These are phyloP conservation scores for Hydrochoerus hydrochaeris DNA, from an alignment of 2,113 vertebrate species.

Conservation along the genomic window DNA sequence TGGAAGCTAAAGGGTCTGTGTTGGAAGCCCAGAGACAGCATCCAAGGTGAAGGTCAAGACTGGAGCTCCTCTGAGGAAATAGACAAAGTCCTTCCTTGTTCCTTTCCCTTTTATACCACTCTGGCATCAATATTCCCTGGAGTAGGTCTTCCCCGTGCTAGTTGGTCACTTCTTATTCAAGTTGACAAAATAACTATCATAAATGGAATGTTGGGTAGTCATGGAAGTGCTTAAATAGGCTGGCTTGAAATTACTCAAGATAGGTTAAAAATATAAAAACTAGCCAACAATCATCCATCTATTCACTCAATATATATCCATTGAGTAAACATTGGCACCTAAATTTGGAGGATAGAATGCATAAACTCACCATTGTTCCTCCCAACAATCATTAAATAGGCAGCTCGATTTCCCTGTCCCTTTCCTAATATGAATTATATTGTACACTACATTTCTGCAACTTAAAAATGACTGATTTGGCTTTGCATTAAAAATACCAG, in stretches of 20 bases:
- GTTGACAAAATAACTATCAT: background rate
- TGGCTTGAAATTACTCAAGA: background rate
- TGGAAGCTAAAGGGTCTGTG: no score
- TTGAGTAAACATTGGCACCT: background rate
- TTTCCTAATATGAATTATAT: background rate
- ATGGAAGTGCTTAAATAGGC: background rate
- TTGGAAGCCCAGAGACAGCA: background rate
- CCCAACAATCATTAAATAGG: background rate
- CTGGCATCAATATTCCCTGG: background rate
- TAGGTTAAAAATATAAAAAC: background rate
- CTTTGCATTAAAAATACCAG: constrained; percentile 31
- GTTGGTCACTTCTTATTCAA: background rate
- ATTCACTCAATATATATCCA: background rate
- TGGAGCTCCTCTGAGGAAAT: background rate
- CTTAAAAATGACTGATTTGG: background rate
- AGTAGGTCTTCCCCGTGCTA: background rate
- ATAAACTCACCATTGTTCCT: background rate
- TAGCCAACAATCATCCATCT: background rate
- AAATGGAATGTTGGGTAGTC: background rate
- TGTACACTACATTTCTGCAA: background rate
- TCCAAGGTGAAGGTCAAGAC: background rate
- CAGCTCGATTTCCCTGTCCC: background rate
- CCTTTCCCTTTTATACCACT: background rate
- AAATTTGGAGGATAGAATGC: background rate
- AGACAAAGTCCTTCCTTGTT: background rate